Percentiles rank a stretch among this genome's conserved stretches.
These are phyloP conservation scores for Pachymerium ferrugineum DNA, from an alignment of 2,888 invertebrate species.

Conservation along the genomic window DNA sequence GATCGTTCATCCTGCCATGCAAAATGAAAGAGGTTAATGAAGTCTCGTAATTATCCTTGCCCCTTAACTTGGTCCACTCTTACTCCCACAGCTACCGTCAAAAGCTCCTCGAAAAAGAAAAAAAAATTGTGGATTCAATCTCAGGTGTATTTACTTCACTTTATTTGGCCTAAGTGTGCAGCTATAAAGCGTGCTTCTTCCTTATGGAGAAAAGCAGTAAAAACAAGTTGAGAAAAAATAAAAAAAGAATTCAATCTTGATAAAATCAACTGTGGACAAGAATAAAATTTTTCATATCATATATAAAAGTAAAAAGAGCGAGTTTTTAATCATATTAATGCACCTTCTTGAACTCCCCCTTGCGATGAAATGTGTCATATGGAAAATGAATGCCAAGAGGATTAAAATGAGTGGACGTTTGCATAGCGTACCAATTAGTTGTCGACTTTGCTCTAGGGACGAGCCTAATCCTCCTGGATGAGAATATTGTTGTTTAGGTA, in stretches of 20 bases:
- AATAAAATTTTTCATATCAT: no score
- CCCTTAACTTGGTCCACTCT: background rate
- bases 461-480: background rate
- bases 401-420: background rate
- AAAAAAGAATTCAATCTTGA: background rate
- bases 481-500: background rate
- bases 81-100: background rate
- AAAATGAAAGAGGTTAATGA: background rate
- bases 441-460: background rate
- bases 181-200: background rate
- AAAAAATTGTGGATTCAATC: background rate
- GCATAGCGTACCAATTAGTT: background rate
- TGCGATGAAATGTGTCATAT: background rate
- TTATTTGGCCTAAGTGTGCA: background rate
- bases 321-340: no score
- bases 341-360: background rate
- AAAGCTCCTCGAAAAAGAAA: background rate
- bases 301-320: no score
- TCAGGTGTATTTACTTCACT: background rate
- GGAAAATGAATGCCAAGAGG: background rate
- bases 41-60: background rate
- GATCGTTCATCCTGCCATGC: background rate
- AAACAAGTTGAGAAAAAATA: background rate
- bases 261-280: background rate
- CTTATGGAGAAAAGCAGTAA: no score